Evolutionary conservation across 2,797 vertebrate genomes (phyloP).

Genomic region (Amazona ochrocephala): DNA sequence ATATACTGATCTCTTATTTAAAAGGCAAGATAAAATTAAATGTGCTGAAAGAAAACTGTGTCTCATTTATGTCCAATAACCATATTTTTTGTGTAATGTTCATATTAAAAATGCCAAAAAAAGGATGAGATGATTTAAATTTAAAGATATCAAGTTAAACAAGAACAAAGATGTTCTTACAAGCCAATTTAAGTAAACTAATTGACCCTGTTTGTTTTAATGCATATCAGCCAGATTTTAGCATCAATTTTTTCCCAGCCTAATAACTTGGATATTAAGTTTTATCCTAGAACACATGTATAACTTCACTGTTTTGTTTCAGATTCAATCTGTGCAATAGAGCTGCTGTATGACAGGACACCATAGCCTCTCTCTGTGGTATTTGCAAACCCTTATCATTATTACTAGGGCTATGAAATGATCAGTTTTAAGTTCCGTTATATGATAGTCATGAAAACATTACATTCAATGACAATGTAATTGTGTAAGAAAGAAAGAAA

Average conservation of each 20-base stretch:
- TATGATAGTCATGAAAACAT: slow-evolving; percentile 19
- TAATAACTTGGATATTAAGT: slow-evolving; percentile 12
- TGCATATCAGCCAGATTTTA: slow-evolving; percentile 38
- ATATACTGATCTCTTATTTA: slow-evolving; percentile 2
- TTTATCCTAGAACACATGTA: slow-evolving; percentile 6
- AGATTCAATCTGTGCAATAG: not conserved
- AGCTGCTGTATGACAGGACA: not conserved
- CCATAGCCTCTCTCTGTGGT: not conserved
- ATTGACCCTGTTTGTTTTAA: slow-evolving; percentile 49
- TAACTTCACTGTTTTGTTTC: not conserved
- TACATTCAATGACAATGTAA: not conserved
- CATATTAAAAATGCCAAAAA: slow-evolving; percentile 8
- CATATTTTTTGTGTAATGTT: not conserved
- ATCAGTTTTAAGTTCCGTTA: slow-evolving; percentile 34
- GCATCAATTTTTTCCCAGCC: not conserved
- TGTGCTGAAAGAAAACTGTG: not conserved
- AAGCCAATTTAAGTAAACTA: slow-evolving; percentile 35
- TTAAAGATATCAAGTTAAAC: slow-evolving; percentile 46
- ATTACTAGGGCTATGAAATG: slow-evolving; percentile 26
- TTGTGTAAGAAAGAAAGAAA: not conserved
- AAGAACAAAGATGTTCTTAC: slow-evolving; percentile 38
- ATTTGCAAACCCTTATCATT: slow-evolving; percentile 23
- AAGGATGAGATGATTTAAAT: slow-evolving; percentile 32
- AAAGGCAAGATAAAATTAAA: slow-evolving; percentile 23
- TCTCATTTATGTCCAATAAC: not conserved